Base-by-base conservation (phyloP, 2,888 invertebrate genomes). In the Boloria selene region DNA sequence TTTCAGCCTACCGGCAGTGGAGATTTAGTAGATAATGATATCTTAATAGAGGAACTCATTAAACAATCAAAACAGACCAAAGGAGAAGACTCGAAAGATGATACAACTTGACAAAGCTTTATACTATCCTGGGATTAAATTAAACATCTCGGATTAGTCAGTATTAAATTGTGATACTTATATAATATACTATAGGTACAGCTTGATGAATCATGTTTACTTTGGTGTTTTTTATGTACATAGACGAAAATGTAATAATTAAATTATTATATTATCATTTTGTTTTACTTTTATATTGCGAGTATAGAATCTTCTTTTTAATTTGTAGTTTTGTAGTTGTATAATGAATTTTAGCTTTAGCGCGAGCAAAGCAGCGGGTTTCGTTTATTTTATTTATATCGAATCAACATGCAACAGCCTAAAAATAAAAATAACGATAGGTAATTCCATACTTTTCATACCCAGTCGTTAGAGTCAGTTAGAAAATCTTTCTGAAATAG, bases 11-110 rank as follows among this genome's bases (percentile, higher is more conserved):
- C 85, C 45, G 89, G 88, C 17, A 90, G 91, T 70, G 73, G 76
- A 56, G 91, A 91, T 70, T 72, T 90, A 63, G 80, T 91, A 59
- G 88, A 90, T 73, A 91, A 90, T 68, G 90, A 90, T 70, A 70
- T 90, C 65, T 75, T 91, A 72, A 70, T 90, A 77, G 90, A 90
- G 81, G 90, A 90, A 60, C 76, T 91, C 18, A 71, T 90, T 64
- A 75, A 79, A 64, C 87, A 88, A 71, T 86, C 90, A n/a, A 85
- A 80, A 51, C 70, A 85, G 72, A 83, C 84, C 22, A 79, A 79
- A 68, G 84, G 80, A 69, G 80, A 71, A 44, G 77, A 78, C 31
- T 68, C 79, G 54, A 87, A 84, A 79, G 84, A 85, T 59, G 82
- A 83, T 62, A 77, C 83, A 56, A 86, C 89, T 77, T 90, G 90